These are phyloP conservation scores for Heliocidaris tuberculata DNA, from an alignment of 35 echinoderm and acorn worm species.

Conservation along the genomic window DNA sequence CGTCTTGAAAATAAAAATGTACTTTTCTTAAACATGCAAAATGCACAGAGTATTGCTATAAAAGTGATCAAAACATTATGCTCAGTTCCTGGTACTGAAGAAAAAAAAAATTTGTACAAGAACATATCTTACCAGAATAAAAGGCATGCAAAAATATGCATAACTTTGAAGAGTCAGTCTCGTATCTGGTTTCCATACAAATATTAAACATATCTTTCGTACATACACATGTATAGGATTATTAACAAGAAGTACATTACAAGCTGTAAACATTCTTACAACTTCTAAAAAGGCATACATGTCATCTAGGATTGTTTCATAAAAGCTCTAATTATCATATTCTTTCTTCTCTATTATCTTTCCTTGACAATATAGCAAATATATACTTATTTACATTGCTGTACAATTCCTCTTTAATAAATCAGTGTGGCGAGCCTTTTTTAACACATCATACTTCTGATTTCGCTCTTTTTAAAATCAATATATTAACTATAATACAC, in stretches of 20 bases:
- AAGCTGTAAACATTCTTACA: background rate
- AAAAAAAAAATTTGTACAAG: background rate
- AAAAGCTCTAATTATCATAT: background rate
- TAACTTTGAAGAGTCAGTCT: background rate
- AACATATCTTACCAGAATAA: background rate
- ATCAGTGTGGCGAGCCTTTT: background rate
- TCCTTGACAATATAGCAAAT: constrained; percentile 25
- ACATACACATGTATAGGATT: background rate
- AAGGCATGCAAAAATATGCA: background rate
- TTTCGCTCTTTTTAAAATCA: background rate
- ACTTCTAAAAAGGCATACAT: constrained; percentile 12
- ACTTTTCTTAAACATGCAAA: background rate
- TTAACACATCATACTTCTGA: background rate
- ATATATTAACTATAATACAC: constrained; percentile 28
- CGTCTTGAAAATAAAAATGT: background rate
- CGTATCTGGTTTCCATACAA: background rate
- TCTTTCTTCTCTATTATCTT: background rate
- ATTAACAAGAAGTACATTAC: background rate
- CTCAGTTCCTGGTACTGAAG: background rate
- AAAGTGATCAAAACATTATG: background rate
- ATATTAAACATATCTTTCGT: background rate
- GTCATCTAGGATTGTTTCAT: background rate
- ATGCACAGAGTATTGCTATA: background rate
- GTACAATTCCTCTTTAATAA: background rate
- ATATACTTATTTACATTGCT: constrained; percentile 39